Base-by-base conservation (phyloP, 2,113 vertebrate species). In the Mirounga angustirostris region DNA sequence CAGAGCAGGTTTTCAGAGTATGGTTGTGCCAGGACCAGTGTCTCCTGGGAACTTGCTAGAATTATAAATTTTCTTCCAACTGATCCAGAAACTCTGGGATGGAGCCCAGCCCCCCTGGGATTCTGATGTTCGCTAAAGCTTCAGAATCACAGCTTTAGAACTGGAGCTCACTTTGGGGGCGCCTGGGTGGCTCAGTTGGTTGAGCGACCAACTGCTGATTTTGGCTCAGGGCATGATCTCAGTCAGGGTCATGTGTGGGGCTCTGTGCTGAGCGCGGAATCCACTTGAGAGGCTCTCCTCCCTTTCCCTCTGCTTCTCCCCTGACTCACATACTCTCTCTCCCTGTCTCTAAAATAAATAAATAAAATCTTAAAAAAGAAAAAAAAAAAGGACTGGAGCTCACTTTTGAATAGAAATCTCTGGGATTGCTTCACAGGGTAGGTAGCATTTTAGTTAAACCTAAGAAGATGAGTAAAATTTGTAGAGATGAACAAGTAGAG, bases 11-110 rank as follows among this genome's bases (percentile, higher is more conserved):
- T 63, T 79, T 94, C 40, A 24, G 65, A 82, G 9, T 15, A 2
- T 11, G 16, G 6, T 19, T 5, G 0, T 22, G 54, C 58, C 11
- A 30, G 74, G 52, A 58, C 24, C 13, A 40, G 1, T 1, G 19
- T 74, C 50, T 92, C 52, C 16, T 79, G 26, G 61, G 40, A 61
- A 54, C 24, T 24, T 71, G 14, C 58, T 36, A 76, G 14, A 81
- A 24, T 19, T 46, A 4, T 82, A 65, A 28, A 85, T 90, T 54
- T 58, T 80, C 18, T 3, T 52, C 22, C 40, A 33, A 10, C 28
- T 3, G 5, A 43, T 11, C 67, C n/a, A 73, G 59, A 89, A 94
- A 15, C 58, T 63, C 43, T 92, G 18, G 14, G 14, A 22, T 5
- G 5, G 63, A 56, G 19, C n/a, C 50, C 3, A 28, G 13, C 28